A percentile compares a stretch with the other conserved stretches of the same genome.
Conservation (phyloP, 2,113 vertebrate genomes). For the Sarotherodon lohbergeri region DNA sequence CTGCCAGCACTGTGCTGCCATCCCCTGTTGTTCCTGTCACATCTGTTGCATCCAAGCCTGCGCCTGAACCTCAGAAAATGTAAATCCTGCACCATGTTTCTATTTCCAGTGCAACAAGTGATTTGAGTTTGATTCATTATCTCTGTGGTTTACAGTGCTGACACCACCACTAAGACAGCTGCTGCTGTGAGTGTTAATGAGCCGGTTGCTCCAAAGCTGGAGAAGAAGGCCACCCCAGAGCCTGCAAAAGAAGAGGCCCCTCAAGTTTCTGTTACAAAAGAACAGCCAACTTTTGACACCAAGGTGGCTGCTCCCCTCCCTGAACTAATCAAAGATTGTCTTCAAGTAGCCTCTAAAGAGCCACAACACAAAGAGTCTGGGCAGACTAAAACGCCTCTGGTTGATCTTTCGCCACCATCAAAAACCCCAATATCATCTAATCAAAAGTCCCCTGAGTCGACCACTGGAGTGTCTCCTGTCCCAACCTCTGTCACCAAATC, state of each 20-base stretch:
- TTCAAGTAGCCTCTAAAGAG: background rate
- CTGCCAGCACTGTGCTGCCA: background rate
- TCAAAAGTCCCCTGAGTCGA: background rate
- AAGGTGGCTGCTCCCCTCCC: constrained; percentile 39
- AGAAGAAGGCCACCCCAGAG: background rate
- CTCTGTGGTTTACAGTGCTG: constrained; percentile 23
- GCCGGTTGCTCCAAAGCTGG: background rate
- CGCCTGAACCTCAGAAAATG: background rate
- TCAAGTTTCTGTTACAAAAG: background rate
- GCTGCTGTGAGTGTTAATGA: background rate
- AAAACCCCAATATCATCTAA: background rate
- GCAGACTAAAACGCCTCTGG: background rate
- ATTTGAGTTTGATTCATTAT: background rate
- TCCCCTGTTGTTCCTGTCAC: background rate
- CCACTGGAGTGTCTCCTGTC: background rate
- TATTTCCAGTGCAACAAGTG: background rate
- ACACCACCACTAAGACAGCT: background rate
- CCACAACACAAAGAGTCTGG: background rate
- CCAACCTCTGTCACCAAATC: background rate
- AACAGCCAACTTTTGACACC: background rate
- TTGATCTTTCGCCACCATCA: background rate
- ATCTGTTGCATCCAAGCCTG: background rate
- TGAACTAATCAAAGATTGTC: background rate
- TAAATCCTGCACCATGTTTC: background rate
- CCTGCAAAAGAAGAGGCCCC: background rate